Conservation (phyloP, 2,113 vertebrate species). For the Pollimyrus isidori region DNA sequence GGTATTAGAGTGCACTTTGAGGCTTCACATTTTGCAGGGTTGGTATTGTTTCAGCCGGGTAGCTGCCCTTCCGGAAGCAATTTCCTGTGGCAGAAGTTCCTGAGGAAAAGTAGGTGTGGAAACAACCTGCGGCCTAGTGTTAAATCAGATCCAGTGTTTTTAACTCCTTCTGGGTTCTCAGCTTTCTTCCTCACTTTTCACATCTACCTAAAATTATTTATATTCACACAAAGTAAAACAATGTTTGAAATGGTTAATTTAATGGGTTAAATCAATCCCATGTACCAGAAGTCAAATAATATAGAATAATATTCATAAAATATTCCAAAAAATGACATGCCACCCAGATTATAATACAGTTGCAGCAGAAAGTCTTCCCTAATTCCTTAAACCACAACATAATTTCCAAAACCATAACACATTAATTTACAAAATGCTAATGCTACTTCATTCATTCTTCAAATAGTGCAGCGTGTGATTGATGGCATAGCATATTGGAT, state of each 20-base stretch:
- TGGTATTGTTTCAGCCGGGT: constrained; percentile 38
- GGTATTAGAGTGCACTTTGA: neutral
- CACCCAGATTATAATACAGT: neutral
- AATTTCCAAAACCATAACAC: neutral
- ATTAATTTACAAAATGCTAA: neutral
- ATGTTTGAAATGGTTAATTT: neutral
- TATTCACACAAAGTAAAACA: neutral
- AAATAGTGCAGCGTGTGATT: neutral
- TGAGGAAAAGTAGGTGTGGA: constrained; percentile 29
- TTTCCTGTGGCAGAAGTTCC: constrained; percentile 36
- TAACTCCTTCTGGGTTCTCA: neutral
- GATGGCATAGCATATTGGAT: neutral
- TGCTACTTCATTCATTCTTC: neutral
- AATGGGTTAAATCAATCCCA: neutral
- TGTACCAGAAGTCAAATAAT: neutral
- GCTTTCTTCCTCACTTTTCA: neutral
- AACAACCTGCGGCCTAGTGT: constrained; percentile 18
- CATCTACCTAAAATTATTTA: neutral
- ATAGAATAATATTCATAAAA: neutral
- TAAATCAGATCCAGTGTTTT: neutral
- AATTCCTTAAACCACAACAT: neutral
- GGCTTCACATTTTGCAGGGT: constrained; percentile 15
- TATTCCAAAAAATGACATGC: neutral
- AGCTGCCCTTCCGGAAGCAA: constrained; percentile 34
- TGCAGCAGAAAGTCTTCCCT: neutral